These are phyloP conservation scores for Harlomillsia oculata DNA, from an alignment of 1,140 invertebrate species.

Conservation along the genomic window DNA sequence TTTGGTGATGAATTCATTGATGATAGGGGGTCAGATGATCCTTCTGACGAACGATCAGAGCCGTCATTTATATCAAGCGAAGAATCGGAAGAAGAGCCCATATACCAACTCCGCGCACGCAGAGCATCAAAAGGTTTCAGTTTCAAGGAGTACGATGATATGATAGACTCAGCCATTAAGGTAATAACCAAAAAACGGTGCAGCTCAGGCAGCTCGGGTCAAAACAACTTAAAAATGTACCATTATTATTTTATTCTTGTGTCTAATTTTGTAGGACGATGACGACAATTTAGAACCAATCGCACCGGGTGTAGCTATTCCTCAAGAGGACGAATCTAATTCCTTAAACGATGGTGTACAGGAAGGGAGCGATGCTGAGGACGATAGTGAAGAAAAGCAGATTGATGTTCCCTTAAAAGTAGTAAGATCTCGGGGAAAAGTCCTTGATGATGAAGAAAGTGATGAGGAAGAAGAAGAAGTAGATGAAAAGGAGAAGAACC, in stretches of 20 bases:
- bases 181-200: slow-evolving; percentile 42
- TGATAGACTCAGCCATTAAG: slow-evolving; percentile 84
- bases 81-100: slow-evolving; percentile 49
- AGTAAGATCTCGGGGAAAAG: no score
- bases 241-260: slow-evolving; percentile 28
- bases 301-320: not conserved
- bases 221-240: not conserved
- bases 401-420: slow-evolving; percentile 35
- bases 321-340: slow-evolving; percentile 1
- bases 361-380: slow-evolving; percentile 1
- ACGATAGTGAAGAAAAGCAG: slow-evolving; percentile 27
- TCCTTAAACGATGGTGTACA: no score
- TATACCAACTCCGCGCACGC: slow-evolving; percentile 68
- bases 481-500: slow-evolving; percentile 24
- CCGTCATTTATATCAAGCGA: slow-evolving; percentile 7
- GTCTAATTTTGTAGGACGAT: not conserved
- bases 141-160: slow-evolving; percentile 85
- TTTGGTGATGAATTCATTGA: slow-evolving; percentile 10
- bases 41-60: slow-evolving; percentile 3
- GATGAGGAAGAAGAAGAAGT: slow-evolving; percentile 48
- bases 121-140: slow-evolving; percentile 59
- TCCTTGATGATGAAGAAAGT: slow-evolving; percentile 39
- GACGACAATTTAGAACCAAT: slow-evolving; percentile 41
- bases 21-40: slow-evolving; percentile 10
- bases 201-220: not conserved